Percentiles rank a stretch among this genome's conserved stretches.
phyloP scores from a whole-genome alignment of 2,113 vertebrate species.

The Sciurus niger region DNA sequence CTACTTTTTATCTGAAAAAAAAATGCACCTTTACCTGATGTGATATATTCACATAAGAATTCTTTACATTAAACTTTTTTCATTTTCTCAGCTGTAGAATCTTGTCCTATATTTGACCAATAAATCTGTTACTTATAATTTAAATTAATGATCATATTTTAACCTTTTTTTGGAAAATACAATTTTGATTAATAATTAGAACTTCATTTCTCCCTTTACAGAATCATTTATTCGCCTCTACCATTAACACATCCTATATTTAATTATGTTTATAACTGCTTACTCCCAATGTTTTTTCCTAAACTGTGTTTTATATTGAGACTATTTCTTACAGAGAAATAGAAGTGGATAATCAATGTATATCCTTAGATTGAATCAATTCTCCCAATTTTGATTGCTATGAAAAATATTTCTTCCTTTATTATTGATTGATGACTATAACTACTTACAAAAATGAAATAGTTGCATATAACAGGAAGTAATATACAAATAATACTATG shows the following conservation, averaged over 20 bases:
- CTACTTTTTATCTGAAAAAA: conserved; percentile 62
- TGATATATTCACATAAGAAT: conserved; percentile 70
- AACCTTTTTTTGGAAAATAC: conserved; percentile 62
- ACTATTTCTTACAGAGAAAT: conserved; percentile 45
- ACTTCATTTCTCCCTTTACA: neutral
- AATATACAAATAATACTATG: neutral
- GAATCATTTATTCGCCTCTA: conserved; percentile 49
- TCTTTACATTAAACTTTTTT: conserved; percentile 74
- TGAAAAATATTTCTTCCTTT: neutral
- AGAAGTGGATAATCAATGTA: conserved; percentile 19
- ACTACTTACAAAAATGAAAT: neutral
- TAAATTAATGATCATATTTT: conserved; percentile 70
- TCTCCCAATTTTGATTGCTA: neutral
- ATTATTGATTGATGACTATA: neutral
- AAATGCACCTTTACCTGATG: conserved; percentile 65
- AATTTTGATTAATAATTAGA: conserved; percentile 65
- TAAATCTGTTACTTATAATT: conserved; percentile 75
- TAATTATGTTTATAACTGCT: conserved; percentile 49
- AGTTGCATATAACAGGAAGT: neutral
- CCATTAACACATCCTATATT: conserved; percentile 10
- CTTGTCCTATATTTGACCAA: conserved; percentile 63
- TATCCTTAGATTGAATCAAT: neutral
- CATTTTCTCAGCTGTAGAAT: conserved; percentile 66
- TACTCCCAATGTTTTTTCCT: neutral
- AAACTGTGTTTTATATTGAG: conserved; percentile 14